phyloP scores from a whole-genome alignment of 53 echinoderm and acorn worm genomes.

The Arbacia lixula region DNA sequence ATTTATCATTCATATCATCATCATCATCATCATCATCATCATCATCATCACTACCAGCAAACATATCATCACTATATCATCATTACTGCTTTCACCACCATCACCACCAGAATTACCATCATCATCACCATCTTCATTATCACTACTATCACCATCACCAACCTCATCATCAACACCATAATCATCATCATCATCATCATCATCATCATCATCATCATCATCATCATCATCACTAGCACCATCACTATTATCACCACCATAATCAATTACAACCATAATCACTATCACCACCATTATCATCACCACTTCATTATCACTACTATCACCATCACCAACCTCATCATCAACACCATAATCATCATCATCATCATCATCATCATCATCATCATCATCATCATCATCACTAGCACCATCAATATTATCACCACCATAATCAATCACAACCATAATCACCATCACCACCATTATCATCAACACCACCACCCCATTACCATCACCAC shows the following conservation, averaged over 20 bases:
- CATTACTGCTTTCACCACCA: too few relatives aligned
- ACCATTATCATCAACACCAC: neutral
- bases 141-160: neutral
- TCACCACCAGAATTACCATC: too few relatives aligned
- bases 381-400: conserved; percentile 24
- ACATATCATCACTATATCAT: too few relatives aligned
- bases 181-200: neutral
- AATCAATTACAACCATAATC: too few relatives aligned
- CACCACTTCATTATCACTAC: neutral
- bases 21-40: neutral
- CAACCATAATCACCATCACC: neutral
- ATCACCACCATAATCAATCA: neutral
- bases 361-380: conserved; percentile 17
- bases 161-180: neutral
- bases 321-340: conserved; percentile 6
- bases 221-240: neutral
- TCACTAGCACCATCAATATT: neutral
- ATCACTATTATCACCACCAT: too few relatives aligned
- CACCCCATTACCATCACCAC: neutral
- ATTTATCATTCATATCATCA: neutral
- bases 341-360: neutral
- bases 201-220: neutral
- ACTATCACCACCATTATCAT: too few relatives aligned
- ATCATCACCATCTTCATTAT: neutral
- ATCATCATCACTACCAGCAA: neutral